A percentile compares a stretch with the other conserved stretches of the same genome.
Conservation (phyloP, 1,140 invertebrate genomes). For the Drosophila bocki region DNA sequence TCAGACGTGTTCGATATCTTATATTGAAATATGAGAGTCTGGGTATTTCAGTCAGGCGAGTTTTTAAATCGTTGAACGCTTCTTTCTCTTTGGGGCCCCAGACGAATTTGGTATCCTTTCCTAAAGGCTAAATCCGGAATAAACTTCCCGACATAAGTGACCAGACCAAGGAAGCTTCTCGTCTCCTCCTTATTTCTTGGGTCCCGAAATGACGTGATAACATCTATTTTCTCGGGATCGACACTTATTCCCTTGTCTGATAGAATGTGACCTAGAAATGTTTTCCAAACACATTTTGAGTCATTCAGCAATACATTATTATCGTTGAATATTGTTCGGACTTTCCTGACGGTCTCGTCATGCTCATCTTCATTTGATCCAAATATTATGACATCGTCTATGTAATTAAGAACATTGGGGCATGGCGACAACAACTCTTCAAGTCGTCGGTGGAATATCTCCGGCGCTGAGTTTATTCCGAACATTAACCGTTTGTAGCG, state of each 20-base stretch:
- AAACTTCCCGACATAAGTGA: constrained; percentile 74
- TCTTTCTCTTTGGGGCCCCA: constrained; percentile 29
- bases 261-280: constrained; percentile 43
- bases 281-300: constrained; percentile 62
- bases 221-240: constrained; percentile 42
- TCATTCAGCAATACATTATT: constrained; percentile 34
- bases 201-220: constrained; percentile 31
- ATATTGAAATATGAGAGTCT: constrained; percentile 33
- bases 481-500: constrained; percentile 20
- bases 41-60: constrained; percentile 27
- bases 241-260: constrained; percentile 22
- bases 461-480: constrained; percentile 14
- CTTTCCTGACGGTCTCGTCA: constrained; percentile 49
- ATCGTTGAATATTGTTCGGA: constrained; percentile 3
- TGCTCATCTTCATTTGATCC: constrained; percentile 64
- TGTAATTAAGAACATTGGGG: constrained; percentile 14
- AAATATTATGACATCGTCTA: constrained; percentile 82
- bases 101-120: constrained; percentile 28
- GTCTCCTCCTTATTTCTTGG: constrained; percentile 64
- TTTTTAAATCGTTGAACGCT: constrained; percentile 37
- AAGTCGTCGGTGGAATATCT: constrained; percentile 28
- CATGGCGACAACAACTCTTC: constrained; percentile 19
- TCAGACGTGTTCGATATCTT: constrained; percentile 45
- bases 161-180: constrained; percentile 73
- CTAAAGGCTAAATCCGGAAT: constrained; percentile 53